Conservation (phyloP, 1,140 invertebrate species). For the Mesaphorura yosii region DNA sequence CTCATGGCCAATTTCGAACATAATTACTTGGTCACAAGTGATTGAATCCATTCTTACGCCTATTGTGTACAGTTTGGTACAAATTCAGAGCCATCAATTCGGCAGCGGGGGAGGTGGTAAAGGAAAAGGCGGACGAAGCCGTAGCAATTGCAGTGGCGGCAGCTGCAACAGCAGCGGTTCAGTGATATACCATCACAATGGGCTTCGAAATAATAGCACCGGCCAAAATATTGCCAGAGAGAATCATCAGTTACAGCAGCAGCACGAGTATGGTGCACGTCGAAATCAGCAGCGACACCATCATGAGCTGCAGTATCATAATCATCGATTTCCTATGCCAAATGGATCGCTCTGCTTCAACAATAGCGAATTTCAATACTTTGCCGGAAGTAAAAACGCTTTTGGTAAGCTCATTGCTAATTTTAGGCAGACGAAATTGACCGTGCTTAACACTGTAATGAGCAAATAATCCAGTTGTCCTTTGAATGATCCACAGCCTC, state of each 20-base stretch:
- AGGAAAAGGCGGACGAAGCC: neutral
- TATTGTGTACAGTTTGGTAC: neutral
- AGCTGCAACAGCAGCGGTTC: neutral
- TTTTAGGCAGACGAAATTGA: too few species aligned
- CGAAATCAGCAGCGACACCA: too few species aligned
- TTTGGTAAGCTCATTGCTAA: neutral
- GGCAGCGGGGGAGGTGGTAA: neutral
- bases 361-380: slow-evolving; percentile 8
- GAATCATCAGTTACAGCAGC: too few species aligned
- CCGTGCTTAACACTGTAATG: too few species aligned
- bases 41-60: slow-evolving; percentile 6
- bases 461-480: too few species aligned
- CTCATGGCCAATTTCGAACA: slow-evolving; percentile 13
- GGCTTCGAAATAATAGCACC: slow-evolving; percentile 3
- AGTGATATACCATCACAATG: slow-evolving; percentile 13
- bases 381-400: slow-evolving; percentile 4
- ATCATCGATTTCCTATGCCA: slow-evolving; percentile 20
- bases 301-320: too few species aligned
- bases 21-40: slow-evolving; percentile 12
- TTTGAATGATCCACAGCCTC: neutral
- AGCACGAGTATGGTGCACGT: too few species aligned
- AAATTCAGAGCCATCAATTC: slow-evolving; percentile 4
- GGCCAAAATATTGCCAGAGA: slow-evolving; percentile 5
- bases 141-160: neutral
- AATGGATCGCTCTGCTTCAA: slow-evolving; percentile 25